Evolutionary conservation across 2,888 invertebrate species (phyloP).

Genomic region (Cylloceria caligata): DNA sequence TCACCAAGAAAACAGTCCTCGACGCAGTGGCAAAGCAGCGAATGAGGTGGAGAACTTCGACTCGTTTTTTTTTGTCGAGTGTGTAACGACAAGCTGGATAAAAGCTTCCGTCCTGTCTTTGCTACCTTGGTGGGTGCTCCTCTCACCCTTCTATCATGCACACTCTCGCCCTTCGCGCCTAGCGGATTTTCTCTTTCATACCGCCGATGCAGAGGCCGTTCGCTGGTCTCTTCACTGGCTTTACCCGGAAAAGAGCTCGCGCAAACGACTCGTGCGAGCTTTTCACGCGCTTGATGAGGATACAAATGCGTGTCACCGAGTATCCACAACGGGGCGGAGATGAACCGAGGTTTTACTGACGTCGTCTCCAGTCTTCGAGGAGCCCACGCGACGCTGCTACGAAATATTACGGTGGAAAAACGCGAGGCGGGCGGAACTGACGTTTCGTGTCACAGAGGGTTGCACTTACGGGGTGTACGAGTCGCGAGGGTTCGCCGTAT

Average conservation of each 20-base stretch:
- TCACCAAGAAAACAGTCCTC: background rate
- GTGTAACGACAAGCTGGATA: conserved; percentile 13
- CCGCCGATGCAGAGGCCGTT: conserved; percentile 10
- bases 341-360: conserved; percentile 15
- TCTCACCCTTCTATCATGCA: conserved; percentile 13
- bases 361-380: background rate
- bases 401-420: conserved; percentile 59
- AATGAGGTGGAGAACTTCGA: background rate
- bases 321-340: background rate
- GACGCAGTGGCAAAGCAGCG: background rate
- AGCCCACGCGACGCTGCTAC: conserved; percentile 31
- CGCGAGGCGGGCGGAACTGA: conserved; percentile 76
- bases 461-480: conserved; percentile 79
- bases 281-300: no score
- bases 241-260: conserved; percentile 18
- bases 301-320: background rate
- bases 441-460: conserved; percentile 79
- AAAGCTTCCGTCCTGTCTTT: conserved; percentile 44
- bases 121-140: background rate
- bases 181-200: conserved; percentile 18
- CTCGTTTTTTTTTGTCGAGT: background rate
- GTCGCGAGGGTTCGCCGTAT: conserved; percentile 71
- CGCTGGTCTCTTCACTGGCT: conserved; percentile 4
- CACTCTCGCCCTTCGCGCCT: conserved; percentile 24
- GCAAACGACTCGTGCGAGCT: background rate